Conservation (phyloP, 2,797 vertebrate genomes). For the Phoebastria nigripes region DNA sequence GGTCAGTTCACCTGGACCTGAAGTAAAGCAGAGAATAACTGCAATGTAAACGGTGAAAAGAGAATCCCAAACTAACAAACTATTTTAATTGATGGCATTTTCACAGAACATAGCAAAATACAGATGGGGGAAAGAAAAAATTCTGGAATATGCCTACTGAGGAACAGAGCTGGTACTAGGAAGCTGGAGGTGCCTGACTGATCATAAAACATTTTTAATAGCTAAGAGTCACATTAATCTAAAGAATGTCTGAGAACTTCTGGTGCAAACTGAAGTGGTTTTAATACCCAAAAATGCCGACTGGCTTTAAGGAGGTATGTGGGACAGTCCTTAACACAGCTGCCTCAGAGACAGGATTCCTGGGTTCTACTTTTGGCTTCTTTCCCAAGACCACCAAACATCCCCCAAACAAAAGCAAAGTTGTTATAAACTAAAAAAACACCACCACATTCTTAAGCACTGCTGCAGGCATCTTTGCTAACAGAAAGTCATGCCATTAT, state of each 20-base stretch:
- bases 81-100: neutral
- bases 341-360: slow-evolving; percentile 14
- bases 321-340: neutral
- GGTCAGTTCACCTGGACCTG: neutral
- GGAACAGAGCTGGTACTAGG: neutral
- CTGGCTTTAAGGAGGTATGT: neutral
- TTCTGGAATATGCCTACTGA: neutral
- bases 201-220: neutral
- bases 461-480: neutral
- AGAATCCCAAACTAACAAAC: neutral
- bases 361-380: slow-evolving; percentile 17
- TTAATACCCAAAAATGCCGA: neutral
- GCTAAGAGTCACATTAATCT: neutral
- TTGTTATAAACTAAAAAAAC: neutral
- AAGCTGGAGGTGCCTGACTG: neutral
- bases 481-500: neutral
- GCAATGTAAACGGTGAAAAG: neutral
- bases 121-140: neutral
- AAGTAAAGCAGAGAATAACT: neutral
- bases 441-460: neutral
- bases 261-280: neutral
- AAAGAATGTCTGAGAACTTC: slow-evolving; percentile 22
- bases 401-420: slow-evolving; percentile 14
- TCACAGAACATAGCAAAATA: neutral
- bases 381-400: slow-evolving; percentile 11